Percentiles rank a stretch among this genome's conserved stretches.
phyloP scores from a whole-genome alignment of 2,888 invertebrate species.

The Buathra laborator region DNA sequence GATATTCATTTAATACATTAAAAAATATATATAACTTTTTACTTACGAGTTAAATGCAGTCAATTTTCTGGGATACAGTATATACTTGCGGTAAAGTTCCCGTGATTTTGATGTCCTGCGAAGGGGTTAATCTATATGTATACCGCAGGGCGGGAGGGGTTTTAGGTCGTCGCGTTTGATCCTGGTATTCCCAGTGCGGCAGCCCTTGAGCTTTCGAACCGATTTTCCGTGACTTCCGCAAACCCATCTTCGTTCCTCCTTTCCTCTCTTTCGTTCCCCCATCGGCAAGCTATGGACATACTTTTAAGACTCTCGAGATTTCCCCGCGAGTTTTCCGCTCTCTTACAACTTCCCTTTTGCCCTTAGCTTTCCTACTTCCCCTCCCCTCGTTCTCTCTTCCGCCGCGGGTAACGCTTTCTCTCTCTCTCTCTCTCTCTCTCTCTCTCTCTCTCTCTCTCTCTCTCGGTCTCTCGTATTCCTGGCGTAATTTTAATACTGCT shows the following conservation, averaged over 20 bases:
- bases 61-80: background rate
- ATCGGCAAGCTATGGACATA: slow-evolving; percentile 40
- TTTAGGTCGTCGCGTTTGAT: slow-evolving; percentile 57
- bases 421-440: background rate
- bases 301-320: slow-evolving; percentile 72
- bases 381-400: background rate
- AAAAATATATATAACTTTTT: background rate
- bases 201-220: slow-evolving; percentile 65
- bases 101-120: background rate
- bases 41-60: background rate
- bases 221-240: slow-evolving; percentile 71
- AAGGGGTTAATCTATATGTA: background rate
- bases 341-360: slow-evolving; percentile 8
- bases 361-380: background rate
- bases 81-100: background rate
- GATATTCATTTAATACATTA: too few species aligned
- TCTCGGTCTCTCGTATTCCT: background rate
- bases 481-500: slow-evolving; percentile 67
- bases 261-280: background rate
- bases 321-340: slow-evolving; percentile 58
- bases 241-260: background rate
- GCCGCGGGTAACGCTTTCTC: too few species aligned
- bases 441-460: too few species aligned
- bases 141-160: background rate
- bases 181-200: slow-evolving; percentile 66